phyloP scores from a whole-genome alignment of 1,140 invertebrate genomes.

The Gryon sp. region DNA sequence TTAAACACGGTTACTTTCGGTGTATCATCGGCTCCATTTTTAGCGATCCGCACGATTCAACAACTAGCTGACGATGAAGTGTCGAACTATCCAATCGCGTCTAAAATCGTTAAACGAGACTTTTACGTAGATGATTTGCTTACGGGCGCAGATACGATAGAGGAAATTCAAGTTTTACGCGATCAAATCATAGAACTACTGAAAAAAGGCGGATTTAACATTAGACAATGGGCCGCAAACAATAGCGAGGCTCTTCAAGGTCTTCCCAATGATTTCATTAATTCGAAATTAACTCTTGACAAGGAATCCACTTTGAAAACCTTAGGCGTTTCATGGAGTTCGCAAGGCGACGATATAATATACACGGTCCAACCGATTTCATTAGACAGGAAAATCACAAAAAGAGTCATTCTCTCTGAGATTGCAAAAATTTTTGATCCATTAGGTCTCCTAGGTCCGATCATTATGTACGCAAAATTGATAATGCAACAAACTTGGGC shows the following conservation, averaged over 20 bases:
- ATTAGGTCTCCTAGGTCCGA: constrained; percentile 49
- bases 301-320: not conserved
- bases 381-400: not conserved
- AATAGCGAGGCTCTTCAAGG: not conserved
- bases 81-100: constrained; percentile 17
- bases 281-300: not conserved
- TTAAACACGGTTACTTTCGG: constrained; percentile 49
- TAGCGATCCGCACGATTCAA: constrained; percentile 55
- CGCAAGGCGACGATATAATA: not conserved
- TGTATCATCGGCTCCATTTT: constrained; percentile 46
- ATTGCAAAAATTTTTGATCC: constrained; percentile 62
- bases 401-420: constrained; percentile 7
- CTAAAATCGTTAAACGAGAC: constrained; percentile 4
- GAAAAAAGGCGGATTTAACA: not conserved
- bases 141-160: not conserved
- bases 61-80: constrained; percentile 36
- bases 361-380: not conserved
- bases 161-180: not conserved
- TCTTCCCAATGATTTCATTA: not conserved
- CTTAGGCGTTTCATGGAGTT: not conserved
- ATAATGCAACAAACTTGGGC: constrained; percentile 60
- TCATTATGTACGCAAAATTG: constrained; percentile 53
- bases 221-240: not conserved
- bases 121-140: constrained; percentile 58
- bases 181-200: not conserved